phyloP scores from a whole-genome alignment of 2,113 vertebrate genomes.

The Lophius piscatorius region DNA sequence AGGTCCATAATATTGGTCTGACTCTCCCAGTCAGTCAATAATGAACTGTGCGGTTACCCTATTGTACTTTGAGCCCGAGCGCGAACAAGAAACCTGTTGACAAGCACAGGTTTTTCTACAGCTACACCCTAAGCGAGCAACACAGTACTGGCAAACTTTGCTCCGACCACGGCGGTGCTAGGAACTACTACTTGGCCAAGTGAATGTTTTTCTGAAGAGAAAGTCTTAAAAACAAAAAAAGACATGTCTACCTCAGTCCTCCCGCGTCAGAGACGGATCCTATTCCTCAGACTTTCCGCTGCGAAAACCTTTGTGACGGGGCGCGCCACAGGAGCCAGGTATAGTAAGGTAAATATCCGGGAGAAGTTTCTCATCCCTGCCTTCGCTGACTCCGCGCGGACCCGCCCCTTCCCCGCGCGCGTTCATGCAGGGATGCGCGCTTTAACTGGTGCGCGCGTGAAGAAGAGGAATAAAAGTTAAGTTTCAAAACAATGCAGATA shows the following conservation, averaged over 20 bases:
- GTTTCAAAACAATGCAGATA: no score
- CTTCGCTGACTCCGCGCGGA: slow-evolving; percentile 52
- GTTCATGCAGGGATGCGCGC: slow-evolving; percentile 18
- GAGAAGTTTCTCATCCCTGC: slow-evolving; percentile 70
- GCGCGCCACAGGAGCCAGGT: slow-evolving; percentile 62
- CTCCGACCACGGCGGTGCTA: slow-evolving; percentile 25
- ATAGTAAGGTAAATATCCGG: slow-evolving; percentile 77
- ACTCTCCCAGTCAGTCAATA: slow-evolving; percentile 16
- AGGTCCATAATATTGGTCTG: slow-evolving; percentile 22
- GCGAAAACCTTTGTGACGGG: slow-evolving; percentile 33
- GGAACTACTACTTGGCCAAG: slow-evolving; percentile 21
- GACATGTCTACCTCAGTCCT: slow-evolving; percentile 55
- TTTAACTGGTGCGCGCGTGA: slow-evolving; percentile 6
- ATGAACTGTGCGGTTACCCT: slow-evolving; percentile 37
- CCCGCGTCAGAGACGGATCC: slow-evolving; percentile 37
- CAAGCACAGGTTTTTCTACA: slow-evolving; percentile 42
- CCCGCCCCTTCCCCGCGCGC: slow-evolving; percentile 71
- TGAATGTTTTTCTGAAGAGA: slow-evolving; percentile 10
- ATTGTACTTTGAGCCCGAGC: slow-evolving; percentile 66
- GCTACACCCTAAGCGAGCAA: slow-evolving; percentile 64
- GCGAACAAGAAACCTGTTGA: slow-evolving; percentile 71
- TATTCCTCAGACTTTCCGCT: slow-evolving; percentile 16
- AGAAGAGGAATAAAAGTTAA: not conserved
- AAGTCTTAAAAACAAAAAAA: not conserved
- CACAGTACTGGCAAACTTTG: slow-evolving; percentile 46